A percentile compares a stretch with the other conserved stretches of the same genome.
Evolutionary conservation across 2,888 invertebrate species (phyloP).

Genomic region (Anagyrus pseudococci): DNA sequence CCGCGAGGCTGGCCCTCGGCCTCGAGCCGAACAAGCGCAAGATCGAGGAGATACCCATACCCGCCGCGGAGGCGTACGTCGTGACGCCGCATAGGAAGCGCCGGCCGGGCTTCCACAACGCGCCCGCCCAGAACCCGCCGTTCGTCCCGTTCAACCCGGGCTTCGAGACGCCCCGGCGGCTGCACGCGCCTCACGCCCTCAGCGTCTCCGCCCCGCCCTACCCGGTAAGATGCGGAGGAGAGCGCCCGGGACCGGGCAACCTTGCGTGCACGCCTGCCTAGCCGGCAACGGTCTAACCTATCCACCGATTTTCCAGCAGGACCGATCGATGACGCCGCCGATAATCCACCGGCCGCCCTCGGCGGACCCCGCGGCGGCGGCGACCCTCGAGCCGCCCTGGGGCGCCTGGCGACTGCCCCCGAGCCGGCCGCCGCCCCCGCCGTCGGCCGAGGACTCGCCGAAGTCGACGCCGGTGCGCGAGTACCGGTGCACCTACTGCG

Average conservation of each 20-base stretch:
- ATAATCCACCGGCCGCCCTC: conserved; percentile 58
- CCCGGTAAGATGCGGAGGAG: conserved; percentile 47
- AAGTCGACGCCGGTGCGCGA: conserved; percentile 74
- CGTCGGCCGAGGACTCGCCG: conserved; percentile 66
- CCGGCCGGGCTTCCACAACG: conserved; percentile 86
- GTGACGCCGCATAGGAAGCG: conserved; percentile 88
- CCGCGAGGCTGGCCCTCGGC: conserved; percentile 66
- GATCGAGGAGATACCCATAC: conserved; percentile 72
- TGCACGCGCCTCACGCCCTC: conserved; percentile 72
- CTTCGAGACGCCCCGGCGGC: conserved; percentile 63
- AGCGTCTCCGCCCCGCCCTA: conserved; percentile 79
- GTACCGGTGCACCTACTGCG: conserved; percentile 88
- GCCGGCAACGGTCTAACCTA: neutral
- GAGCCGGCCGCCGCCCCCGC: conserved; percentile 67
- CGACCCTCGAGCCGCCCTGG: conserved; percentile 56
- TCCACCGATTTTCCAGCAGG: conserved; percentile 48
- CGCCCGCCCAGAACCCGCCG: conserved; percentile 86
- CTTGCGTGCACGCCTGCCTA: neutral
- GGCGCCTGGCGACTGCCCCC: conserved; percentile 60
- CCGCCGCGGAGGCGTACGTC: conserved; percentile 82
- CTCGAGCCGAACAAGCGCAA: conserved; percentile 71
- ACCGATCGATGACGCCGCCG: conserved; percentile 58
- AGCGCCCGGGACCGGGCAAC: neutral
- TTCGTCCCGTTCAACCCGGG: conserved; percentile 76
- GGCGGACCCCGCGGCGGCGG: conserved; percentile 56